phyloP scores from a whole-genome alignment of 1,140 invertebrate species.

The Elymnias hypermnestra region DNA sequence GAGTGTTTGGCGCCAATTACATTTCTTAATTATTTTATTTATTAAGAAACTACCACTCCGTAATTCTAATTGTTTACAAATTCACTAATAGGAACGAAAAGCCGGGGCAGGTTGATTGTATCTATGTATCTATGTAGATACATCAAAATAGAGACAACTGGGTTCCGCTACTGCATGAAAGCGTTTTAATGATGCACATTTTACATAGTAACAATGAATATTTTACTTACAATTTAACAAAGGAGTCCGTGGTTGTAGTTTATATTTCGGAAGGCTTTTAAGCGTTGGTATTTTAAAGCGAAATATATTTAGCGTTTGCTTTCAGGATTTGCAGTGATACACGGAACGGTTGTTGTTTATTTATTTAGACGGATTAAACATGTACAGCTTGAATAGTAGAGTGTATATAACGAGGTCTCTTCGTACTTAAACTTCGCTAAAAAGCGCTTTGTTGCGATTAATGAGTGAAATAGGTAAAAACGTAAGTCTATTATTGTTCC shows the following conservation, averaged over 20 bases:
- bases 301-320: constrained; percentile 54
- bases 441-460: too few species aligned
- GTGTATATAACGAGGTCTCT: constrained; percentile 32
- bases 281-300: constrained; percentile 23
- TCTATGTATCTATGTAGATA: too few species aligned
- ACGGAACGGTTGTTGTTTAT: constrained; percentile 51
- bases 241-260: constrained; percentile 1
- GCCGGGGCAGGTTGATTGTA: too few species aligned
- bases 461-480: too few species aligned
- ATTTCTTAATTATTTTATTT: too few species aligned
- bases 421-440: constrained; percentile 68
- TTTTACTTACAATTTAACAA: constrained; percentile 6
- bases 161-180: too few species aligned
- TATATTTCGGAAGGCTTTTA: constrained; percentile 15
- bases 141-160: too few species aligned
- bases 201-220: neutral
- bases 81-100: too few species aligned
- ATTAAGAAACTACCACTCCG: too few species aligned
- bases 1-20: too few species aligned
- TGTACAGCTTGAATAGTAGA: constrained; percentile 44
- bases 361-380: constrained; percentile 64
- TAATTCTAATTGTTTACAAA: too few species aligned
- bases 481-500: too few species aligned
- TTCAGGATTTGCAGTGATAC: constrained; percentile 52
- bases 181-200: neutral